phyloP scores from a whole-genome alignment of 1,140 invertebrate genomes.

The Oryzaephilus surinamensis region DNA sequence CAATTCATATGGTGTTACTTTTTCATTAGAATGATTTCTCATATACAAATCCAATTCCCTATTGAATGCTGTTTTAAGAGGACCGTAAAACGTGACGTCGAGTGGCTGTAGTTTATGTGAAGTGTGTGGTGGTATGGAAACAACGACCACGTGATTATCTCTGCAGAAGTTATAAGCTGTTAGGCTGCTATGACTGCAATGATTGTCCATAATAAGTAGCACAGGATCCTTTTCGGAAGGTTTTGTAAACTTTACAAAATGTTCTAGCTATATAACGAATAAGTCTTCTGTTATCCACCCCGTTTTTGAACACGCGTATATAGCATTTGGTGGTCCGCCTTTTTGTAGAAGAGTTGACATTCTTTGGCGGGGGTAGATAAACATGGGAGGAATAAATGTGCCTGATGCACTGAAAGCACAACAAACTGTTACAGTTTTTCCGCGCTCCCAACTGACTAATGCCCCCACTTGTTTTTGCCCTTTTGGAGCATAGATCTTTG shows the following conservation, averaged over 20 bases:
- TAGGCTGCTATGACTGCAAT: slow-evolving; percentile 14
- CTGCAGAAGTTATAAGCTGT: slow-evolving; percentile 12
- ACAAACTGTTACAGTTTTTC: slow-evolving; percentile 32
- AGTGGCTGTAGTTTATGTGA: slow-evolving; percentile 27
- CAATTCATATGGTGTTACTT: slow-evolving; percentile 8
- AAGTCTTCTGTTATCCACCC: slow-evolving; percentile 17
- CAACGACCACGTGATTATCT: slow-evolving; percentile 17
- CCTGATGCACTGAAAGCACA: slow-evolving; percentile 30
- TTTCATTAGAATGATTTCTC: slow-evolving; percentile 4
- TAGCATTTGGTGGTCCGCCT: slow-evolving; percentile 16
- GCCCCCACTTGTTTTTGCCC: slow-evolving; percentile 33
- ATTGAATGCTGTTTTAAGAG: slow-evolving; percentile 24
- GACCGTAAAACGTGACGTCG: slow-evolving; percentile 21
- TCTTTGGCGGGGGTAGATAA: slow-evolving; percentile 5
- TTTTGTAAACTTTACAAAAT: slow-evolving; percentile 19
- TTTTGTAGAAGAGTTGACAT: slow-evolving; percentile 14
- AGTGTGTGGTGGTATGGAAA: slow-evolving; percentile 30
- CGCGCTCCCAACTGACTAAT: slow-evolving; percentile 33
- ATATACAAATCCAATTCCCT: slow-evolving; percentile 11
- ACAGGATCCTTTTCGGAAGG: slow-evolving; percentile 14
- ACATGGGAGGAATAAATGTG: slow-evolving; percentile 29
- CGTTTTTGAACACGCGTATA: slow-evolving; percentile 15
- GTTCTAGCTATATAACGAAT: slow-evolving; percentile 19
- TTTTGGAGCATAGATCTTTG: slow-evolving; percentile 32
- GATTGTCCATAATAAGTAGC: slow-evolving; percentile 26